Conservation (phyloP, 2,113 vertebrate genomes). For the Bambusicola thoracicus region DNA sequence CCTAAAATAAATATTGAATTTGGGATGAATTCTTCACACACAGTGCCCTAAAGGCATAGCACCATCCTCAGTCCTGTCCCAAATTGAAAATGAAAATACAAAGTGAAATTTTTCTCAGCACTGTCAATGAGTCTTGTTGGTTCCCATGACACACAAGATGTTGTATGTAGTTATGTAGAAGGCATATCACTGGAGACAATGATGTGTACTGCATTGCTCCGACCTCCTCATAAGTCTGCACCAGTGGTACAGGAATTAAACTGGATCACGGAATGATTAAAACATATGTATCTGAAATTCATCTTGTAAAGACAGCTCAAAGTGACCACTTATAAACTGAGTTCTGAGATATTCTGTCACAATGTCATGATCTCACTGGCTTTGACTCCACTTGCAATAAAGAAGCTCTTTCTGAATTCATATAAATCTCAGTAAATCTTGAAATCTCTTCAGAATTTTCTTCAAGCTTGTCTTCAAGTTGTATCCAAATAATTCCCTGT, state of each 20-base stretch:
- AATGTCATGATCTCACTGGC: not conserved
- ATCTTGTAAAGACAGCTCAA: not conserved
- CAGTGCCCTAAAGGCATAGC: not conserved
- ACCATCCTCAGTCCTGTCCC: not conserved
- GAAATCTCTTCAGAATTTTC: not conserved
- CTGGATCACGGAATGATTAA: not conserved
- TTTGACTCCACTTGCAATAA: not conserved
- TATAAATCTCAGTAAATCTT: not conserved
- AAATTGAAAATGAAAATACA: not conserved
- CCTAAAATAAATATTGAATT: not conserved
- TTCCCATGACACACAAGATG: not conserved
- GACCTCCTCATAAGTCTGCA: not conserved
- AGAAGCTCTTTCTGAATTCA: not conserved
- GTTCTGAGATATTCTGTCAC: not conserved
- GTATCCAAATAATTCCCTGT: not conserved
- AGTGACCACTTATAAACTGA: not conserved
- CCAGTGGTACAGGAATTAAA: not conserved
- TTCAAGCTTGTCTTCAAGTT: not conserved
- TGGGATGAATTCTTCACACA: not conserved
- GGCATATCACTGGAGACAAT: accelerated
- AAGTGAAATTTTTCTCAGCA: not conserved
- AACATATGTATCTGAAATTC: not conserved
- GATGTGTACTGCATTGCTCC: not conserved
- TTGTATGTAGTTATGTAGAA: not conserved
- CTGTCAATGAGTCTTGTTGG: not conserved